Evolutionary conservation across 92 coral and sea anemone genomes (phyloP).

Genomic region (Epizoanthus illoricatus): DNA sequence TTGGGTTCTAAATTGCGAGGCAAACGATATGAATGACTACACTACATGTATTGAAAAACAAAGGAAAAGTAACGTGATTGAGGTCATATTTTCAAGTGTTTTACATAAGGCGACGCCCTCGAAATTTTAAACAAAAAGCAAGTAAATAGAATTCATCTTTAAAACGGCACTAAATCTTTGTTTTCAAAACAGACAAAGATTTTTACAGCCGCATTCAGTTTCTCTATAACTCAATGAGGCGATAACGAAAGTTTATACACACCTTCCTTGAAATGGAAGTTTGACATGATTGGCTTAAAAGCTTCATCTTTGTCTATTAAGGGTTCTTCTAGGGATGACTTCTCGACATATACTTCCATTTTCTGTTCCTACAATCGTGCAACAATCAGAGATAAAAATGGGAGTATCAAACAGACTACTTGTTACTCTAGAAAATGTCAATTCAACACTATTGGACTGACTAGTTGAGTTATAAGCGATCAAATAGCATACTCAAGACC

Average conservation of each 20-base stretch:
- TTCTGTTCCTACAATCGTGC: constrained; percentile 57
- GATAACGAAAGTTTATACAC: neutral
- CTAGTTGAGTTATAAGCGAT: too few species aligned
- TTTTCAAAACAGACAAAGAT: neutral
- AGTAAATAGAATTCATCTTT: too few species aligned
- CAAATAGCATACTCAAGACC: too few species aligned
- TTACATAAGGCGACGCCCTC: too few species aligned
- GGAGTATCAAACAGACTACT: neutral
- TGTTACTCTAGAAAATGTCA: neutral
- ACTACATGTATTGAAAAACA: too few species aligned
- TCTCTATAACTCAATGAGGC: too few species aligned
- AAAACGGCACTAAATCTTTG: too few species aligned
- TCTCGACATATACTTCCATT: constrained; percentile 75
- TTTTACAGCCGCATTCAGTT: neutral
- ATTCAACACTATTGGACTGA: too few species aligned
- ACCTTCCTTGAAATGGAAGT: constrained; percentile 75
- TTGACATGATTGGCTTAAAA: constrained; percentile 51
- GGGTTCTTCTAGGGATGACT: constrained; percentile 64
- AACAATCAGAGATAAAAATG: neutral
- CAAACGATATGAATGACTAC: too few species aligned
- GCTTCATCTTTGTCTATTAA: constrained; percentile 57
- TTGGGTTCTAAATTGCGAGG: too few species aligned
- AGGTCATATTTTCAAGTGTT: too few species aligned
- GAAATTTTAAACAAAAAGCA: neutral
- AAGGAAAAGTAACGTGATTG: too few species aligned